Conservation (phyloP, 2,888 invertebrate species). For the Drosophila macrospina region DNA sequence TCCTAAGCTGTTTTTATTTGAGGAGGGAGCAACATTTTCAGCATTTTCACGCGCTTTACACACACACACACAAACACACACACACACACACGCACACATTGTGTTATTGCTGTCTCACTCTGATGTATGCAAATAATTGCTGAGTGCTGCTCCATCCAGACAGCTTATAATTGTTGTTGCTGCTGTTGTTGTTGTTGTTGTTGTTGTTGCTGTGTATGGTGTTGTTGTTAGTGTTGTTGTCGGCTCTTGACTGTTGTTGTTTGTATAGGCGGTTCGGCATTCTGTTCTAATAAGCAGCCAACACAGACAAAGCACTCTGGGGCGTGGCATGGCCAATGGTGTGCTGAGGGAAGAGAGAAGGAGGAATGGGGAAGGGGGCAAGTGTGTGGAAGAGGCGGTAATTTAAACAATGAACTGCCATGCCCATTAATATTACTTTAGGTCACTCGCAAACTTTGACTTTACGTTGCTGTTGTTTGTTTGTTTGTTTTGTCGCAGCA, state of each 20-base stretch:
- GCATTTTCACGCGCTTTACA: conserved; percentile 62
- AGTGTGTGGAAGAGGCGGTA: conserved; percentile 35
- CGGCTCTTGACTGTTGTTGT: conserved; percentile 50
- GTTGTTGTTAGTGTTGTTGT: conserved; percentile 25
- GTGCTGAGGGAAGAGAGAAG: not conserved
- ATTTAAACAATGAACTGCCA: conserved; percentile 79
- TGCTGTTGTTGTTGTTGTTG: conserved; percentile 12
- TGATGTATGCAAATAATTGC: conserved; percentile 75
- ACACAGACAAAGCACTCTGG: conserved; percentile 10
- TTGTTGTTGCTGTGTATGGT: too few species aligned
- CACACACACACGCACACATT: not conserved
- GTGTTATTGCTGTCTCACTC: conserved; percentile 34
- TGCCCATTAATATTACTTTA: conserved; percentile 75
- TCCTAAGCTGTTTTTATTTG: conserved; percentile 40
- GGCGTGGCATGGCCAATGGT: conserved; percentile 12
- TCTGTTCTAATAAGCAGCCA: conserved; percentile 55
- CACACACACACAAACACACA: conserved; percentile 24
- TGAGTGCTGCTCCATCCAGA: conserved; percentile 60
- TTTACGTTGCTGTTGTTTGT: conserved; percentile 34
- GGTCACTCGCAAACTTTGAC: conserved; percentile 70
- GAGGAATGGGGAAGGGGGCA: not conserved
- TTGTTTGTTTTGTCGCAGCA: conserved; percentile 51
- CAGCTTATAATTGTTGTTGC: conserved; percentile 54
- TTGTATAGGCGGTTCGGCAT: conserved; percentile 58
- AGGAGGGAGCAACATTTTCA: conserved; percentile 37